Base-by-base conservation (phyloP, 2,797 vertebrate species). In the Dicrostonyx torquatus region DNA sequence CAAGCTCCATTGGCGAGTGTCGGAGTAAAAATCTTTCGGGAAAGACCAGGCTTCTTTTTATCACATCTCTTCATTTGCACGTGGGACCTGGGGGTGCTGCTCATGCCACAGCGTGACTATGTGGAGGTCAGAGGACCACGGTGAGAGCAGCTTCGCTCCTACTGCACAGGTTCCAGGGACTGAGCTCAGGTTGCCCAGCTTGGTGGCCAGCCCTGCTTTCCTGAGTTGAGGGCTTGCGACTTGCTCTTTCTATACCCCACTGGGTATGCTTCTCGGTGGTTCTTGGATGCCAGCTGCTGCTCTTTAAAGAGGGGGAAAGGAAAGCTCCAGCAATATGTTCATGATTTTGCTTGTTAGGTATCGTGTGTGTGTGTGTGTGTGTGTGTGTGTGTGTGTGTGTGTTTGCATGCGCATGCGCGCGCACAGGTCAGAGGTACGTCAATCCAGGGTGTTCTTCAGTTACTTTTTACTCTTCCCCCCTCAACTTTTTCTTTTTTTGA, bases 351-450 rank as follows among this genome's bases (percentile, higher is more conserved):
- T 45, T 45, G 58, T 45, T 45, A 20, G 40, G 15, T 83, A 17
- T 40, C 0, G 55, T 55, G 6, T 15, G 1, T 4, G 48, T 55
- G 53, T 55, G 53, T 55, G 53, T 53, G 15, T 53, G 53, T 53
- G 53, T 55, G 53, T 55, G 53, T 55, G 53, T 55, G 53, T 6
- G 4, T 4, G 15, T n/a, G n/a, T n/a, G n/a, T n/a, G n/a, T n/a
- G n/a, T n/a, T n/a, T n/a, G n/a, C n/a, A n/a, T 0, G 53, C 17
- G 5, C 1, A 1, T 55, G 53, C 53, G 53, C 17, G 5, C 1
- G 1, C 20, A 18, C 53, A 55, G 26, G 43, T 24, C 26, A 48
- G 13, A 48, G 26, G 73, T 76, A 48, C 26, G 43, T 76, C 43
- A 76, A 17, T 43, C 26, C 43, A 29, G 43, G 1, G 43, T 48